Percentiles rank a stretch among this genome's conserved stretches.
Conservation (phyloP, 2,113 vertebrate genomes). For the Sorex araneus region DNA sequence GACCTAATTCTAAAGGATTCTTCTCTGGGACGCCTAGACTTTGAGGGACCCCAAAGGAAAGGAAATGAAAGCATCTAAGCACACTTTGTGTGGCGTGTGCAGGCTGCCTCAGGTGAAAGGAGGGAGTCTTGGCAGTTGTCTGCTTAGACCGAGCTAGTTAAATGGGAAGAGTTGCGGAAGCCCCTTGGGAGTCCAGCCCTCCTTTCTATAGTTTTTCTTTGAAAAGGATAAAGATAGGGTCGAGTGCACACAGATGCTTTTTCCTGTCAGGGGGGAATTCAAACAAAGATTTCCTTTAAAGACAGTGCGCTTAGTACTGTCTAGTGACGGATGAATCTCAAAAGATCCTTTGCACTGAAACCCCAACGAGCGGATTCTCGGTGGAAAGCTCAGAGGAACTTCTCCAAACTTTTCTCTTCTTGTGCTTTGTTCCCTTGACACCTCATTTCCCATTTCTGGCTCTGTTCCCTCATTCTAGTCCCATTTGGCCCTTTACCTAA, state of each 20-base stretch:
- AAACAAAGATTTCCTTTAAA: conserved; percentile 83
- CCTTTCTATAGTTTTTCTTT: conserved; percentile 80
- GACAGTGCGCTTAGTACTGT: conserved; percentile 71
- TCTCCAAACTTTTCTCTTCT: conserved; percentile 75
- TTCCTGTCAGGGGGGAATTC: conserved; percentile 77
- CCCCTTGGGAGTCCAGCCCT: conserved; percentile 67
- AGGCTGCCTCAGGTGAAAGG: conserved; percentile 34
- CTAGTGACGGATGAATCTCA: conserved; percentile 76
- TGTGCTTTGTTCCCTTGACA: conserved; percentile 62
- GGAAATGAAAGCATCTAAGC: conserved; percentile 73
- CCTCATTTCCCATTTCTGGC: conserved; percentile 65
- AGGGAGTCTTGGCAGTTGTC: conserved; percentile 60
- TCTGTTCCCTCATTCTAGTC: conserved; percentile 56
- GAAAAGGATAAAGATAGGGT: conserved; percentile 81
- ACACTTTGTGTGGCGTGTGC: conserved; percentile 48
- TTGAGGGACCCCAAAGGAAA: conserved; percentile 78
- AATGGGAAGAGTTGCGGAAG: conserved; percentile 61
- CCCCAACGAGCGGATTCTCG: background rate
- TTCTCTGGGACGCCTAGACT: conserved; percentile 73
- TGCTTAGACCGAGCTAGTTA: conserved; percentile 68
- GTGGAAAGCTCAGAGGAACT: conserved; percentile 52
- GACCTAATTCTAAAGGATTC: conserved; percentile 72
- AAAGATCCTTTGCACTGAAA: conserved; percentile 69
- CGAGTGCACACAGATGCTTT: conserved; percentile 81
- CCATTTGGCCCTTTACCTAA: conserved; percentile 39